Base-by-base conservation (phyloP, 1,140 invertebrate species). In the Rhagoletis pomonella region DNA sequence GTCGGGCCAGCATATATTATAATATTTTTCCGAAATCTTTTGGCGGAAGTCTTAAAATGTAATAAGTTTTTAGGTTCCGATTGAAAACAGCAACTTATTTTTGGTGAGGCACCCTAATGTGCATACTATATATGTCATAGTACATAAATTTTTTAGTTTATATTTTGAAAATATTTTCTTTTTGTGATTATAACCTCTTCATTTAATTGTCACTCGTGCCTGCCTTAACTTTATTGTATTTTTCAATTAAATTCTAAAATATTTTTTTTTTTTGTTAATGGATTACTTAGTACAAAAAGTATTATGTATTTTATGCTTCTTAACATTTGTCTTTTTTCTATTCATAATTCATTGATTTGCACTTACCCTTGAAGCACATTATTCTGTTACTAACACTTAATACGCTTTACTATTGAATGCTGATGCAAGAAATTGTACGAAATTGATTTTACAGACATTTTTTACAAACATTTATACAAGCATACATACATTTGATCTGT, bases 401-500 rank as follows among this genome's bases (percentile, higher is more conserved):
- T 81, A 55, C 14, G 44, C 47, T 29, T 81, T 55, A 55, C 47
- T 55, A 55, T 17, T 19, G 17, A 81, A 81, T 55, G 12, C 55
- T 81, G 6, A 55, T 55, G 17, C 7, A n/a, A 77, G 42, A n/a
- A 39, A 10, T 29, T 47, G 1, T 14, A 55, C 73, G 44, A n/a
- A 81, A 55, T 55, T 81, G n/a, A 58, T 19, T 58, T 58, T 81
- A 81, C 73, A 81, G 73, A 81, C 47, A 81, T 81, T 81, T 29
- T 69, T 81, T 81, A 29, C 47, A 29, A 47, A 81, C 69, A 77
- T 3, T 67, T 67, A 29, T 29, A 29, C 29, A 29, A 29, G 29
- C 65, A 67, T 39, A 67, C 65, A 50, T 77, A 77, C 42, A 77
- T 77, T 77, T 47, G 69, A 77, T 77, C 69, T 77, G 69, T 50